A percentile compares a stretch with the other conserved stretches of the same genome.
Conservation (phyloP, 2,888 invertebrate species). For the Aleiodes leptofemur region DNA sequence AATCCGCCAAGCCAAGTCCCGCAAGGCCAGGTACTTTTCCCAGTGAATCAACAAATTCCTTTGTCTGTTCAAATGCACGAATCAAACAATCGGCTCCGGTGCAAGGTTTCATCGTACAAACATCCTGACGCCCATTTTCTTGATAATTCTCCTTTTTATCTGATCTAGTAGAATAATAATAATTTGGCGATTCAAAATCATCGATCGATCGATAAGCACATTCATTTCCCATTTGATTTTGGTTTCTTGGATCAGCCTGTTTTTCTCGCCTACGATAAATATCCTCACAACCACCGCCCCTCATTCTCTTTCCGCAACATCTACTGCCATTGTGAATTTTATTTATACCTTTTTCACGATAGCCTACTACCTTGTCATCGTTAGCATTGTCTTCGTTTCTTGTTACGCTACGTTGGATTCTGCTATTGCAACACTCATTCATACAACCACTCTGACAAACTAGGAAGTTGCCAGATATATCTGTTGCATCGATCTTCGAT, state of each 20-base stretch:
- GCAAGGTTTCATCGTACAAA: constrained; percentile 61
- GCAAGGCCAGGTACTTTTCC: constrained; percentile 66
- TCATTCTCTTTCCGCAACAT: constrained; percentile 54
- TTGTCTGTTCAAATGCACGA: constrained; percentile 65
- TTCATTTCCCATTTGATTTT: not conserved
- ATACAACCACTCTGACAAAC: constrained; percentile 62
- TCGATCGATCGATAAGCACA: not conserved
- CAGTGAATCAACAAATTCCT: constrained; percentile 68
- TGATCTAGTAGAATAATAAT: not conserved
- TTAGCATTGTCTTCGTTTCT: constrained; percentile 47
- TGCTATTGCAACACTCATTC: constrained; percentile 60
- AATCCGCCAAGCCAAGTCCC: constrained; percentile 67
- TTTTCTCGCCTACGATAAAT: constrained; percentile 38
- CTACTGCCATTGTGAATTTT: not conserved
- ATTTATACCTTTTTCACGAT: too few species aligned
- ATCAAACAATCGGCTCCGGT: constrained; percentile 64
- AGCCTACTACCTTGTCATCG: constrained; percentile 47
- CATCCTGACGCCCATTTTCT: not conserved
- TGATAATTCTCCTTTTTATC: not conserved
- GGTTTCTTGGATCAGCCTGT: not conserved
- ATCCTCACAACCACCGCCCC: constrained; percentile 59
- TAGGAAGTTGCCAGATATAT: constrained; percentile 22
- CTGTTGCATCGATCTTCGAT: constrained; percentile 3
- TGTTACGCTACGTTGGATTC: constrained; percentile 44
- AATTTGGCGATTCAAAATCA: not conserved